Evolutionary conservation across 2,797 vertebrate species (phyloP).

Genomic region (Poliocrania exsul): DNA sequence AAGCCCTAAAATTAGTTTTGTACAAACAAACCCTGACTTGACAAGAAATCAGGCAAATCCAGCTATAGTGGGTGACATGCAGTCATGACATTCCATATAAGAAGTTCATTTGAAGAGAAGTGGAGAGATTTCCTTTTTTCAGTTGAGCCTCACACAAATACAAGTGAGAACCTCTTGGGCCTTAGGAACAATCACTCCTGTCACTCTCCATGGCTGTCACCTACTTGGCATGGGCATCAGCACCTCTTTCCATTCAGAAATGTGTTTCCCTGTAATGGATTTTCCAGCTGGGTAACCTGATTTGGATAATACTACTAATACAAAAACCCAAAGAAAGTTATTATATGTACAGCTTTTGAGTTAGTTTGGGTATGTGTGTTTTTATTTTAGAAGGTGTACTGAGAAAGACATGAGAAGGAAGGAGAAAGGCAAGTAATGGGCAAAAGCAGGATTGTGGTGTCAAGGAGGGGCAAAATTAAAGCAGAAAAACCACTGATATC

Average conservation of each 20-base stretch:
- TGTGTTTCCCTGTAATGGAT: background rate
- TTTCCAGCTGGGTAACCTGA: background rate
- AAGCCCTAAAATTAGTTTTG: constrained; percentile 11
- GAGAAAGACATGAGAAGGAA: background rate
- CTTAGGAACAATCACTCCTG: background rate
- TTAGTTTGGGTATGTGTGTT: background rate
- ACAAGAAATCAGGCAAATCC: constrained; percentile 13
- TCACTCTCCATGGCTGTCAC: background rate
- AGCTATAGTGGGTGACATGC: background rate
- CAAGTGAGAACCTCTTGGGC: background rate
- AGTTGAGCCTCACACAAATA: background rate
- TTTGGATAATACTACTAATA: background rate
- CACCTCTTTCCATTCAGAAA: background rate
- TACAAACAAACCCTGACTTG: constrained; percentile 20
- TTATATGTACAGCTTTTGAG: background rate
- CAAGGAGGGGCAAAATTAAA: background rate
- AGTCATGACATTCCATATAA: background rate
- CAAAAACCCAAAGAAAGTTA: background rate
- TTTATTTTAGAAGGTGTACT: background rate
- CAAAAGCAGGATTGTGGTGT: background rate
- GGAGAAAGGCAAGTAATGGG: background rate
- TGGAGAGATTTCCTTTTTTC: background rate
- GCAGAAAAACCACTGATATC: accelerated
- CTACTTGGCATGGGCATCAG: background rate
- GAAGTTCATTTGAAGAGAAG: constrained; percentile 13